A percentile compares a stretch with the other conserved stretches of the same genome.
Evolutionary conservation across 2,113 vertebrate genomes (phyloP).

Genomic region (Arizona elegans): DNA sequence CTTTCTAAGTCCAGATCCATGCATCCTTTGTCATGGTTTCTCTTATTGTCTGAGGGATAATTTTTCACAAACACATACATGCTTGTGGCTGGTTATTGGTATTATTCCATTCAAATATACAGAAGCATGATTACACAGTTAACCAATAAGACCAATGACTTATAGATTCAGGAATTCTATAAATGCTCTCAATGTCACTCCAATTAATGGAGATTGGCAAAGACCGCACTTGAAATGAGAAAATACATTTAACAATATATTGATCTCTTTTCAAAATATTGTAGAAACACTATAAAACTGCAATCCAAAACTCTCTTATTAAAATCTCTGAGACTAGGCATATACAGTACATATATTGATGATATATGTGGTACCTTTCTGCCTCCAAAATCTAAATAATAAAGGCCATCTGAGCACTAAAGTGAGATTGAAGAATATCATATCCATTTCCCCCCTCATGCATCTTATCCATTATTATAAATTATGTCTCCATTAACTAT

Average conservation of each 20-base stretch:
- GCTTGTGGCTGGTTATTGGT: not conserved
- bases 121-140: not conserved
- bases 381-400: slow-evolving; percentile 20
- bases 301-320: not conserved
- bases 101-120: not conserved
- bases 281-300: not conserved
- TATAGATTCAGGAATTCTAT: not conserved
- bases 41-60: not conserved
- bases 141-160: not conserved
- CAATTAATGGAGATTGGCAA: not conserved
- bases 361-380: not conserved
- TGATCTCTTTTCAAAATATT: not conserved
- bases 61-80: not conserved
- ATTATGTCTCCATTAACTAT: slow-evolving; percentile 48
- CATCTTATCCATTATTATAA: slow-evolving; percentile 44
- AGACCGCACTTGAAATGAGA: not conserved
- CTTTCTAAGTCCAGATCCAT: not conserved
- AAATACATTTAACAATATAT: not conserved
- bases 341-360: not conserved
- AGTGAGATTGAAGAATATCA: not conserved
- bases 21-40: not conserved
- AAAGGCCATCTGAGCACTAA: slow-evolving; percentile 14
- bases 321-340: not conserved
- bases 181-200: not conserved
- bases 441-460: slow-evolving; percentile 35